Evolutionary conservation across 2,888 invertebrate species (phyloP), one percentile per base, ranked within the genome.

Genomic region (Eurytoma adleriae): DNA sequence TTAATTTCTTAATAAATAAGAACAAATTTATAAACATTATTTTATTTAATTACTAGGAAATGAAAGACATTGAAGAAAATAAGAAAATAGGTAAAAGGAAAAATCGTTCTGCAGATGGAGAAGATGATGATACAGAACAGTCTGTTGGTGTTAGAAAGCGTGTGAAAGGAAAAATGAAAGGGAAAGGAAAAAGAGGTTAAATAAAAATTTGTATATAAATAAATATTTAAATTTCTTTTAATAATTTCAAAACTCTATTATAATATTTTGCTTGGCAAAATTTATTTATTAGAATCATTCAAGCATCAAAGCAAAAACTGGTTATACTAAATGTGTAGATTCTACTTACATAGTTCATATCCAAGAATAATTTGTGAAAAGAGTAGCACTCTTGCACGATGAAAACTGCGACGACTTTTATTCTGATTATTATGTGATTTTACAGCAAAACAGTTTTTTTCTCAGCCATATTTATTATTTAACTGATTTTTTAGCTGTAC

Each of bases 121-220:
- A 91, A n/a, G 93, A 92, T 40, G 96, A 96, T 89, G 97, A 97
- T 89, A 96, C 96, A 0, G 97, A 97, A 90, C 94, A 94, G 85
- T 95, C 96, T 56, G 91, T 93, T 0, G 97, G 97, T 3, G 95
- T 97, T 64, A 93, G 96, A 79, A 95, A 96, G 86, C 93, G 97
- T 61, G 92, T 97, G 95, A 95, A 88, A 90, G 89, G 73, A 91
- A 91, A 79, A 89, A 89, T 48, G 90, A 89, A 79, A 90, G 89
- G 59, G 16, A 86, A 86, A 79, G 81, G 85, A 61, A 86, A 86
- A 83, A 84, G 83, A 73, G 82, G 71, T 68, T 79, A 27, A 72
- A 71, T 56, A 67, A 52, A 72, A 14, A 67, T 73, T 40, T 80
- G 7, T 73, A 48, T 1, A 78, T 52, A 76, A 54, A 48, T 67